Conservation (phyloP, 2,113 vertebrate species). For the Pterocles gutturalis region DNA sequence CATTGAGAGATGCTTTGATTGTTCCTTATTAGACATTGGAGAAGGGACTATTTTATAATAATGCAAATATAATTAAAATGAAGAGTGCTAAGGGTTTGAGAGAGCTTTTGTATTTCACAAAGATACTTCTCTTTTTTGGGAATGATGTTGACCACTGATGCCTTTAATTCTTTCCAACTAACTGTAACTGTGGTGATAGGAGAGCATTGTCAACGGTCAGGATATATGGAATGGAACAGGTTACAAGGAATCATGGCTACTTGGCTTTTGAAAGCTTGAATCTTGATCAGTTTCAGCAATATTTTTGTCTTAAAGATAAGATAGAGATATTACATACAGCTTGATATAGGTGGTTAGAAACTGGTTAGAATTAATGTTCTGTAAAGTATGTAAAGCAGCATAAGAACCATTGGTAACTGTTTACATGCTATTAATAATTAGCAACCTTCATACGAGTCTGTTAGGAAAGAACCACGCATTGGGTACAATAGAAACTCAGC, state of each 20-base stretch:
- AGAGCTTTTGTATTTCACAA: not conserved
- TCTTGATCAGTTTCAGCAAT: not conserved
- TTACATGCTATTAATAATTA: constrained; percentile 80
- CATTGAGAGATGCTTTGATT: not conserved
- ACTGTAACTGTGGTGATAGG: not conserved
- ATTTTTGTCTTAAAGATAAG: constrained; percentile 17
- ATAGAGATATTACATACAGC: constrained; percentile 3
- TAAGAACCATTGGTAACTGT: constrained; percentile 72
- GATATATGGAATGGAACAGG: not conserved
- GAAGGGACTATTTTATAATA: not conserved
- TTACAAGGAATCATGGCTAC: not conserved
- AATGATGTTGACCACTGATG: not conserved
- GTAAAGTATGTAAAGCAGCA: constrained; percentile 68
- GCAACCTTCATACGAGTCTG: constrained; percentile 61
- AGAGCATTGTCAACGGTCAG: not conserved
- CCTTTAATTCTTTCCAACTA: not conserved
- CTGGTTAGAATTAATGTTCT: constrained; percentile 68
- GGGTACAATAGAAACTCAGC: constrained; percentile 55
- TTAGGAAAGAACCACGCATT: constrained; percentile 48
- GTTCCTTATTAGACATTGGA: not conserved
- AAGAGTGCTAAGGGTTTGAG: not conserved
- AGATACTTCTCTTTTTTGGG: not conserved
- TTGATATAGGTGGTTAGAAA: constrained; percentile 46
- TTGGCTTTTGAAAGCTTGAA: not conserved
- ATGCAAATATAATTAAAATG: not conserved